Conservation (phyloP, 1,140 invertebrate species). For the Drosophila dunni region DNA sequence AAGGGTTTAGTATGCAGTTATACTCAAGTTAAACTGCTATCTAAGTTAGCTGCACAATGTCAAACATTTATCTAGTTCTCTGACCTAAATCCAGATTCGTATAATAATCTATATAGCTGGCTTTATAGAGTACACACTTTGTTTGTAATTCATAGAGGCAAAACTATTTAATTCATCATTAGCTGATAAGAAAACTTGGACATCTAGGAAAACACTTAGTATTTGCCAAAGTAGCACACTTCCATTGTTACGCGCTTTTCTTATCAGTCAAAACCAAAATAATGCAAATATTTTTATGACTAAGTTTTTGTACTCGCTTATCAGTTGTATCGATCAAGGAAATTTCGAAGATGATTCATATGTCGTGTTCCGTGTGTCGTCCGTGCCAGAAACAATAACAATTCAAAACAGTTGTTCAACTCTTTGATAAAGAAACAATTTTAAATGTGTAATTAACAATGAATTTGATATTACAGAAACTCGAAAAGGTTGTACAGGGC, state of each 20-base stretch:
- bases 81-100: too few relatives aligned
- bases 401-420: constrained; percentile 26
- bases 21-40: not conserved
- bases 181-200: constrained; percentile 46
- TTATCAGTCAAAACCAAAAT: constrained; percentile 36
- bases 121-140: too few relatives aligned
- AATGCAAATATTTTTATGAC: constrained; percentile 33
- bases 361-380: not conserved
- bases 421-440: not conserved
- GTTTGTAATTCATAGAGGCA: not conserved
- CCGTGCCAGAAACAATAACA: constrained; percentile 3
- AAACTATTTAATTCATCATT: constrained; percentile 12
- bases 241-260: constrained; percentile 7
- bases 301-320: constrained; percentile 23
- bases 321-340: constrained; percentile 16
- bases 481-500: constrained; percentile 88
- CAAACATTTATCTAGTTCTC: too few relatives aligned
- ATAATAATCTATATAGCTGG: not conserved
- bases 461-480: constrained; percentile 54
- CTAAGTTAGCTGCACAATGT: not conserved
- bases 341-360: constrained; percentile 34
- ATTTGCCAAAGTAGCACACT: constrained; percentile 13
- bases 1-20: not conserved
- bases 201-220: not conserved
- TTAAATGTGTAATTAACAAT: not conserved